These are phyloP conservation scores for Strix uralensis DNA, from an alignment of 2,113 vertebrate species.

Conservation along the genomic window DNA sequence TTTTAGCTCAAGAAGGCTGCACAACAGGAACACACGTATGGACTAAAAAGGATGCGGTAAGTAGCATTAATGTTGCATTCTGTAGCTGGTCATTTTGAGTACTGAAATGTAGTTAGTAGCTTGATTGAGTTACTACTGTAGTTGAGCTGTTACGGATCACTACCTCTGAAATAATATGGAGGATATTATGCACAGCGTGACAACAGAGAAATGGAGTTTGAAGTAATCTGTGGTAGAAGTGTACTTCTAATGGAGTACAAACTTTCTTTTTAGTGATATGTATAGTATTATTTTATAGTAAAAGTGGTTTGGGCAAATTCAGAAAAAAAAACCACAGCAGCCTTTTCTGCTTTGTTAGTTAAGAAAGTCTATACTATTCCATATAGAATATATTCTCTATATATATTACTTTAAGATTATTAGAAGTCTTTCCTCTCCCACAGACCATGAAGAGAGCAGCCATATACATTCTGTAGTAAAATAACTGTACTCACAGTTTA, in stretches of 20 bases:
- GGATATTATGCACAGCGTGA: neutral
- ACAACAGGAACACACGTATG: slow-evolving; percentile 86
- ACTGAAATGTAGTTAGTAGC: neutral
- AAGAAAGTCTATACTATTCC: neutral
- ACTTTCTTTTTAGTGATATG: neutral
- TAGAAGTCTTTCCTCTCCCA: neutral
- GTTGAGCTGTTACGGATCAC: neutral
- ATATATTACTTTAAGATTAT: neutral
- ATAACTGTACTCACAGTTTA: neutral
- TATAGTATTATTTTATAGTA: neutral
- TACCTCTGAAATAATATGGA: neutral
- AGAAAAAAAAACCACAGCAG: neutral
- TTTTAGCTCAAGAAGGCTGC: slow-evolving; percentile 94
- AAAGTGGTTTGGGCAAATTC: neutral
- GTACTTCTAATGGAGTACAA: neutral
- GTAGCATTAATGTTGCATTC: slow-evolving; percentile 1
- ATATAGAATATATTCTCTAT: neutral
- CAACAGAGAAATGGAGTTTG: neutral
- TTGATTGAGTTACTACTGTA: neutral
- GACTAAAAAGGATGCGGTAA: slow-evolving; percentile 89
- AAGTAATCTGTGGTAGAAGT: neutral
- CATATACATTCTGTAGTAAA: neutral
- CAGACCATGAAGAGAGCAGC: neutral
- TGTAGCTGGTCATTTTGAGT: neutral
- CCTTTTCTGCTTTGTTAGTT: neutral